Evolutionary conservation across 1,140 invertebrate species (phyloP), one percentile per base, ranked within the genome.

Genomic region (Eriosoma lanigerum): DNA sequence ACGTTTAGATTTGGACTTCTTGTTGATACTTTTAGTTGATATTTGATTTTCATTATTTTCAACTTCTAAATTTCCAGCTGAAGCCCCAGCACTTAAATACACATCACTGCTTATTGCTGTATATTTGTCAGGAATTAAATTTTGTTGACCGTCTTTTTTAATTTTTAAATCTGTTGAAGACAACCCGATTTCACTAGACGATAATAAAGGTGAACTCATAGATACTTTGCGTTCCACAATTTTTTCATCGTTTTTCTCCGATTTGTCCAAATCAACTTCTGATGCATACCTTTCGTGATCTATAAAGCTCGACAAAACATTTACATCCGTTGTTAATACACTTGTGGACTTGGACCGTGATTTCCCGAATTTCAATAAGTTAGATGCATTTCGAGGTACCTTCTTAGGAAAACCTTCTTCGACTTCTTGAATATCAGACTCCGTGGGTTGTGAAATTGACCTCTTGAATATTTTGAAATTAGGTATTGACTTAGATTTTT

Each of bases 381-480:
- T 24, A 2, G 66, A 5, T 12, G 24, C 8, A 9, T 15, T 3
- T 15, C 17, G 46, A 9, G 66, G 12, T 15, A 9, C 1, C 26
- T 72, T 72, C 2, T n/a, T 26, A 10, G 9, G 10, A 13, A 12
- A 24, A 17, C 6, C 24, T 0, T n/a, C 19, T 0, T 26, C 24
- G 13, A 3, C 17, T 19, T 68, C 46, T 13, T 3, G 21, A 3
- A 70, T 26, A 26, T 70, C 46, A 4, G 17, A 17, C 4, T 19
- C 52, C 1, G 15, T 0, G 0, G 54, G 54, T 17, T 76, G 54
- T 19, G 72, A 76, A 1, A 19, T 56, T n/a, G 72, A 76, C 13
- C 72, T 13, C 9, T 76, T 76, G 10, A 76, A 76, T 21, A 76
- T 26, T 21, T 38, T 58, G 5, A 38, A 56, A 8, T 58, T n/a